Base-by-base conservation (phyloP, 2,888 invertebrate species). In the Danaus chrysippus region DNA sequence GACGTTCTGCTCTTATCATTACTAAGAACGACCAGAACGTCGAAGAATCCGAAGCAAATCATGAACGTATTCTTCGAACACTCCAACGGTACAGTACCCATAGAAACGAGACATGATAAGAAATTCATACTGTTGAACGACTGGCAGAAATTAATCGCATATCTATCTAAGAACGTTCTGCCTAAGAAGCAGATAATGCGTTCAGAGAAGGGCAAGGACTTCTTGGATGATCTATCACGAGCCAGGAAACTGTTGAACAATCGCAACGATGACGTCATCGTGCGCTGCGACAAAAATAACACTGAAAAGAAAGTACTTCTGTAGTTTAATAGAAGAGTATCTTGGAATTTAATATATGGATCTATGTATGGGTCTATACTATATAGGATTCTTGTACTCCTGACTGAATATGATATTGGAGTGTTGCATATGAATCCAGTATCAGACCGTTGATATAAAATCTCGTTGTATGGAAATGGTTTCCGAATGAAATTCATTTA, bases 121-220 rank as follows among this genome's bases (percentile, higher is more conserved):
- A 76, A 72, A 0, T 90, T 84, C 68, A 78, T 79, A 68, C 65
- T 91, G 0, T 70, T 90, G 0, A 84, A 81, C 52, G 89, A 91
- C 63, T 90, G 87, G 86, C 83, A 89, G 66, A 87, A 86, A 54
- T 71, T 91, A 2, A 84, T 90, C 63, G 79, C 87, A 10, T 79
- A 82, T 72, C 63, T 91, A 43, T 89, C 89, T 0, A 87, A 84
- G 72, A 83, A 89, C 70, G 65, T 90, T 70, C 66, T 87, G 13
- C 87, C 90, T 1, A 86, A 84, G 64, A 77, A 77, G 59, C 85
- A 84, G 64, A 81, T 91, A 0, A 79, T 81, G 79, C 74, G 86
- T 1, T 83, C 89, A 10, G 88, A 88, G 67, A 84, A 79, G 41
- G 91, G 91, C 0, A 79, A 79, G 69, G 80, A 78, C 65, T 86